Evolutionary conservation across 2,888 invertebrate species (phyloP), one percentile per base, ranked within the genome.

Genomic region (Idaea biselata): DNA sequence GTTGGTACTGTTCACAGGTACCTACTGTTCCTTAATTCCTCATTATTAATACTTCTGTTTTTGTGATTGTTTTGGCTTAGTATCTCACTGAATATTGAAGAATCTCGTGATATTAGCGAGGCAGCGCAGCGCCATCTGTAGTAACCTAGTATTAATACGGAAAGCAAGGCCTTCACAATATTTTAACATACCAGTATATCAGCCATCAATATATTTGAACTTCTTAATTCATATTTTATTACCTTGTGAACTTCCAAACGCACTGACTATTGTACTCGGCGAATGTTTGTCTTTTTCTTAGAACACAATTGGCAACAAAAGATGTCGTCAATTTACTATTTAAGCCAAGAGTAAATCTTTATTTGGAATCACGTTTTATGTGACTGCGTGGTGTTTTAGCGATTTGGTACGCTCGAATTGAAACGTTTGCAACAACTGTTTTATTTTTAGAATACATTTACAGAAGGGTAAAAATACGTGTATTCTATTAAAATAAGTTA

Each of bases 221-320:
- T 72, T 64, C 73, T 73, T 75, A 78, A 77, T 71, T 76, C 69
- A 74, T 78, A 80, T 74, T 82, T 83, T 84, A 85, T 81, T 75
- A 75, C 77, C 84, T 81, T 86, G 86, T 84, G 86, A 86, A 86
- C 79, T 71, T 74, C 71, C 71, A 69, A 63, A 63, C 60, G 69
- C 74, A 77, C 79, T 79, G 80, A 81, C 79, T 83, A 81, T 83
- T 60, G 44, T 53, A 63, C 65, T 69, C 63, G 65, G 70, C 74
- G 79, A 79, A 79, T 75, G 80, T 72, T 73, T 67, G 69, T 69
- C 72, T 68, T 60, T 44, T 44, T 44, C 44, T 44, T 44, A 44
- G 65, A 66, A 66, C 60, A 58, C 58, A 62, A 16, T 31, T 57
- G 54, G 68, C 67, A 73, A 76, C 33, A 33, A 44, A 73, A 77